phyloP scores from a whole-genome alignment of 2,888 invertebrate genomes.

The Ditula angustiorana region DNA sequence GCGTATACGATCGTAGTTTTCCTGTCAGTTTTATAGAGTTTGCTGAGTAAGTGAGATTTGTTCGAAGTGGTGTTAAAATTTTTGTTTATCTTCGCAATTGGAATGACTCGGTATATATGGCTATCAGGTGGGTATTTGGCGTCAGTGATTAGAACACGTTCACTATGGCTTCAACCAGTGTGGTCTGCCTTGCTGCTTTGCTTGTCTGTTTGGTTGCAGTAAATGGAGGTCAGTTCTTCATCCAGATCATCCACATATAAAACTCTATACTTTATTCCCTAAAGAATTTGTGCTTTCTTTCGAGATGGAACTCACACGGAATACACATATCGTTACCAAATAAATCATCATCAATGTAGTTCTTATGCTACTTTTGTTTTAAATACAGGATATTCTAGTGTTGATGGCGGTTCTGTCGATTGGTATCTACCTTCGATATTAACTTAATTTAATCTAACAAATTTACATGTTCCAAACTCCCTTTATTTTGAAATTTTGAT shows the following conservation, averaged over 20 bases:
- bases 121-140: not conserved
- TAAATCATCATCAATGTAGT: not conserved
- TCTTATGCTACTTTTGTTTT: not conserved
- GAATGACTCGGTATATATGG: conserved; percentile 29
- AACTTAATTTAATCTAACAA: not conserved
- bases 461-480: conserved; percentile 25
- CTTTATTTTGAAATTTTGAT: too few relatives aligned
- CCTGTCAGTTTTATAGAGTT: not conserved
- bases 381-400: not conserved
- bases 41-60: not conserved
- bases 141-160: conserved; percentile 27
- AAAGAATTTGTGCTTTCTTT: not conserved
- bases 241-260: too few relatives aligned
- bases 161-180: conserved; percentile 47
- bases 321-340: too few relatives aligned
- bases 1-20: not conserved
- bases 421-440: too few relatives aligned
- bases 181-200: conserved; percentile 46
- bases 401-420: too few relatives aligned
- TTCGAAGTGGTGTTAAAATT: conserved; percentile 26
- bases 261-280: not conserved
- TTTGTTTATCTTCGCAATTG: conserved; percentile 11
- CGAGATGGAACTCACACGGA: too few relatives aligned
- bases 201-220: conserved; percentile 42
- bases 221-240: conserved; percentile 50